A percentile compares a stretch with the other conserved stretches of the same genome.
phyloP scores from a whole-genome alignment of 1,140 invertebrate species.

The Halictus rubicundus region DNA sequence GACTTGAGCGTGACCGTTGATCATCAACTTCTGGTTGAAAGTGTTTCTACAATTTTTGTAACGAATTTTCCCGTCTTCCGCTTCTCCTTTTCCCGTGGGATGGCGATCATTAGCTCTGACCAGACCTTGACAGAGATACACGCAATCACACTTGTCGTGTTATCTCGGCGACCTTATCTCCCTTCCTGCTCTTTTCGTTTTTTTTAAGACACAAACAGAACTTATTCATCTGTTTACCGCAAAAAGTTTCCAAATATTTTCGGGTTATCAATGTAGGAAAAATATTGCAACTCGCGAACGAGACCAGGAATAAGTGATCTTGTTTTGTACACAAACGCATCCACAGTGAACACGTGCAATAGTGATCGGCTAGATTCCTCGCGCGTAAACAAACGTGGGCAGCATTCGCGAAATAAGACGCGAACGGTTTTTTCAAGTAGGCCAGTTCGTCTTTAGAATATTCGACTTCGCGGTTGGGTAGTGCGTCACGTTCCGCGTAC shows the following conservation, averaged over 20 bases:
- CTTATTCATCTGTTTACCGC: too few species aligned
- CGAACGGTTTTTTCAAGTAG: too few species aligned
- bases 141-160: not conserved
- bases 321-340: too few species aligned
- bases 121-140: constrained; percentile 43
- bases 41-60: constrained; percentile 6
- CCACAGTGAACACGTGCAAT: too few species aligned
- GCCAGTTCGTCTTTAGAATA: not conserved
- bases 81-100: constrained; percentile 16
- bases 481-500: not conserved
- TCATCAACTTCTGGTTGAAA: not conserved
- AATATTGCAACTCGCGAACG: too few species aligned
- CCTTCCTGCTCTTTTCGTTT: too few species aligned
- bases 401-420: not conserved
- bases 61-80: constrained; percentile 1
- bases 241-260: too few species aligned
- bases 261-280: too few species aligned
- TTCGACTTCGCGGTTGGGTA: not conserved
- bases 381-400: not conserved
- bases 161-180: not conserved
- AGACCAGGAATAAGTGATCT: too few species aligned
- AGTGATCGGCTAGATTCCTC: not conserved
- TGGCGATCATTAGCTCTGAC: not conserved
- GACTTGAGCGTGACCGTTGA: not conserved
- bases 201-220: too few species aligned